These are phyloP conservation scores for Cichladusa arquata DNA, from an alignment of 2,113 vertebrate genomes.

Conservation along the genomic window DNA sequence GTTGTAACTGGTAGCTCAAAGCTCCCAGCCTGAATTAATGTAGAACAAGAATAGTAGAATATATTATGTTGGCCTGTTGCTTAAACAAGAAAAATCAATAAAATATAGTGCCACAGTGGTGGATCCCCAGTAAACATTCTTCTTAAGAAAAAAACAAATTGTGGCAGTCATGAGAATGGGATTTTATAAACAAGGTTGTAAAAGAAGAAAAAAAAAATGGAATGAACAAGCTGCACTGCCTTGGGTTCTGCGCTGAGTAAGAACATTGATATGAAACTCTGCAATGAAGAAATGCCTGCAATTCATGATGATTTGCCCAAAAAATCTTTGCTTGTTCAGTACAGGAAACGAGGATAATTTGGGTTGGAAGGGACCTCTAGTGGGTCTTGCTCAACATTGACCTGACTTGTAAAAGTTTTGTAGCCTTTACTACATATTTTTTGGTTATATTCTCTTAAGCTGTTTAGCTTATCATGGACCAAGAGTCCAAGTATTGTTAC, in stretches of 20 bases:
- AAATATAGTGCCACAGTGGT: conserved; percentile 8
- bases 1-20: conserved; percentile 9
- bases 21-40: conserved; percentile 1
- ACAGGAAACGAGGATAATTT: conserved; percentile 25
- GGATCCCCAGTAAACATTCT: conserved; percentile 8
- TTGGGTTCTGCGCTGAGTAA: not conserved
- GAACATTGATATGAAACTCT: not conserved
- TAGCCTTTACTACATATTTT: rapidly evolving
- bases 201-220: not conserved
- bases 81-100: conserved; percentile 24
- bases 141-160: not conserved
- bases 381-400: conserved; percentile 57
- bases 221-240: not conserved
- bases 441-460: not conserved
- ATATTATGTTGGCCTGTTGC: not conserved
- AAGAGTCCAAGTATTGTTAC: not conserved
- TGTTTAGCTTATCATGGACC: not conserved
- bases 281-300: not conserved
- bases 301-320: not conserved
- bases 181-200: conserved; percentile 34
- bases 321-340: not conserved
- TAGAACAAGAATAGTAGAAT: not conserved
- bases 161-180: not conserved
- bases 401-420: conserved; percentile 6
- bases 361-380: conserved; percentile 63